Percentiles rank a stretch among this genome's conserved stretches.
These are phyloP conservation scores for Neomonachus schauinslandi DNA, from an alignment of 2,113 vertebrate genomes.

Conservation along the genomic window DNA sequence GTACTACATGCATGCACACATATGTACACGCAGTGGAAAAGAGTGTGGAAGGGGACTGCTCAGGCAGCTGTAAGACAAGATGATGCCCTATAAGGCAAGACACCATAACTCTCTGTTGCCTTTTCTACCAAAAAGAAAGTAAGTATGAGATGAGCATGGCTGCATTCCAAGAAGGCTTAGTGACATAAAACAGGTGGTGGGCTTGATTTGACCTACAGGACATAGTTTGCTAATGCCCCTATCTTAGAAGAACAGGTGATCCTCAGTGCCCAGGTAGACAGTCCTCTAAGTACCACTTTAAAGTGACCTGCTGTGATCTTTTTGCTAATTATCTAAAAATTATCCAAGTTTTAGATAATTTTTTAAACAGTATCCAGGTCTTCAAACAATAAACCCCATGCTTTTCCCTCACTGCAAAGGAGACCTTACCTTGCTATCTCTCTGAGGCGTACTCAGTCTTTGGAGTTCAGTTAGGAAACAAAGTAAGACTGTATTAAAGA, in stretches of 20 bases:
- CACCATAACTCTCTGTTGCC: neutral
- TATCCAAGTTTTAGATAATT: neutral
- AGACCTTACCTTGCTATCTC: neutral
- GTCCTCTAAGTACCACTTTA: neutral
- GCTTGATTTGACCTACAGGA: neutral
- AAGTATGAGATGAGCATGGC: neutral
- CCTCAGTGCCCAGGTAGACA: neutral
- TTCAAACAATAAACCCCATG: neutral
- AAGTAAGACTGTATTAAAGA: neutral
- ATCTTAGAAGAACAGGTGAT: neutral
- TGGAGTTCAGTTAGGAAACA: conserved; percentile 31
- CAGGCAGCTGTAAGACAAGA: neutral
- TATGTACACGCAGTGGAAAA: accelerated
- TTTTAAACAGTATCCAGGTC: neutral
- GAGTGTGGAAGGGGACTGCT: neutral
- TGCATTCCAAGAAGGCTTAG: neutral
- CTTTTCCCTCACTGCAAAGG: neutral
- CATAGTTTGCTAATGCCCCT: neutral
- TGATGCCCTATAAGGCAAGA: neutral
- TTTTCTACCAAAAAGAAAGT: neutral
- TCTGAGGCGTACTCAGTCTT: neutral
- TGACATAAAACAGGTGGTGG: neutral
- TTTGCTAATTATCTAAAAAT: no score
- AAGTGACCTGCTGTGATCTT: neutral
- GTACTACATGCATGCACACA: neutral